These are phyloP conservation scores for Timema podura DNA, from an alignment of 2,888 invertebrate species.

Conservation along the genomic window DNA sequence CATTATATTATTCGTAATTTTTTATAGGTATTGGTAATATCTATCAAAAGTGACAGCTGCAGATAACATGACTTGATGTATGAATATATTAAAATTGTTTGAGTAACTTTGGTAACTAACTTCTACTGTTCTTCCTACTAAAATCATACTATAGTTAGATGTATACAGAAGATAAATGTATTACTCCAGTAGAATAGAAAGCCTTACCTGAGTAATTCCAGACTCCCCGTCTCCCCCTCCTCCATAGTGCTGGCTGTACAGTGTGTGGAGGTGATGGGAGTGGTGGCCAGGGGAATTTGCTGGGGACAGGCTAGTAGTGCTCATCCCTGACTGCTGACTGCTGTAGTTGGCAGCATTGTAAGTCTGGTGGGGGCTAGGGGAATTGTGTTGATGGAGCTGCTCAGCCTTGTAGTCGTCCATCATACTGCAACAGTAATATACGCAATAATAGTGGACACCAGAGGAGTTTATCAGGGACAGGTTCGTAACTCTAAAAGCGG, in stretches of 20 bases:
- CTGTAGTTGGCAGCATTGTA: conserved; percentile 8
- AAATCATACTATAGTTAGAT: neutral
- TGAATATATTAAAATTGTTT: neutral
- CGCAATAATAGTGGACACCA: no score
- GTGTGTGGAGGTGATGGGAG: conserved; percentile 8
- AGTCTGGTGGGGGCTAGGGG: no score
- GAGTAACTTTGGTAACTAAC: no score
- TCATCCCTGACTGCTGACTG: conserved; percentile 16
- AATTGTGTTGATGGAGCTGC: conserved; percentile 31
- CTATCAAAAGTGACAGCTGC: no score
- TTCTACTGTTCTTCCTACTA: neutral
- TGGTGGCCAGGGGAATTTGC: conserved; percentile 18
- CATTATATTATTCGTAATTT: no score
- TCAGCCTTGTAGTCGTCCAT: conserved; percentile 47
- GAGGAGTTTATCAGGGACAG: no score
- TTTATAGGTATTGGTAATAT: no score
- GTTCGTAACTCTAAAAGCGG: no score
- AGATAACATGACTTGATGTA: neutral
- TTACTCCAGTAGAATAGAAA: neutral
- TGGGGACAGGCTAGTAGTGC: conserved; percentile 24
- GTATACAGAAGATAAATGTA: neutral
- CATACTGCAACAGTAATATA: conserved; percentile 39
- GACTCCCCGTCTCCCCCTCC: conserved; percentile 42
- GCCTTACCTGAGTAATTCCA: conserved; percentile 38
- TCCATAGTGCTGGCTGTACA: conserved; percentile 14